phyloP scores from a whole-genome alignment of 2,888 invertebrate species.

The Euplexia lucipara region DNA sequence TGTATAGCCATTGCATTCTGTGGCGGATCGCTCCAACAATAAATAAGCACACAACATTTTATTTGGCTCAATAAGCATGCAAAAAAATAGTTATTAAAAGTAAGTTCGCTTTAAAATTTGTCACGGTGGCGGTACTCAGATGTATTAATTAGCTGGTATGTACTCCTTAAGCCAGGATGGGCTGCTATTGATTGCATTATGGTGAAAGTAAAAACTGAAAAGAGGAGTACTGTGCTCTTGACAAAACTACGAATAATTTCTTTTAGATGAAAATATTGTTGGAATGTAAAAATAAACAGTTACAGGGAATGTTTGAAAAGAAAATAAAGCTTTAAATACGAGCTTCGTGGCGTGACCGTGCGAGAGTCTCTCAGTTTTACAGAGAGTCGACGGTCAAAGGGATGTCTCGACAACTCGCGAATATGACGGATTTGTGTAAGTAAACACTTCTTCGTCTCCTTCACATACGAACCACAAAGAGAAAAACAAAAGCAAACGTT shows the following conservation, averaged over 20 bases:
- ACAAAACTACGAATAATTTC: background rate
- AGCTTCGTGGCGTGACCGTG: background rate
- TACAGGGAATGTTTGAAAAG: background rate
- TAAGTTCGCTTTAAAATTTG: too few relatives aligned
- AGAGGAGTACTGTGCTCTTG: too few relatives aligned
- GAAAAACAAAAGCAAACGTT: conserved; percentile 22
- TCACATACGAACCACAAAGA: conserved; percentile 4
- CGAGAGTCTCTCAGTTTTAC: conserved; percentile 28
- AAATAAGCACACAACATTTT: too few relatives aligned
- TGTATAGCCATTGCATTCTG: too few relatives aligned
- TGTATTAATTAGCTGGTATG: too few relatives aligned
- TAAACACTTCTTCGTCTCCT: conserved; percentile 22
- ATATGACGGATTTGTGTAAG: conserved; percentile 20
- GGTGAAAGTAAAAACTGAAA: too few relatives aligned
- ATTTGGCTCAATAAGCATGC: too few relatives aligned
- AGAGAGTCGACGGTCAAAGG: conserved; percentile 43
- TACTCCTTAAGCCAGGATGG: too few relatives aligned
- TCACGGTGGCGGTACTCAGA: too few relatives aligned
- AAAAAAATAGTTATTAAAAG: too few relatives aligned
- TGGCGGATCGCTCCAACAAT: too few relatives aligned
- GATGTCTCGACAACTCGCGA: conserved; percentile 16
- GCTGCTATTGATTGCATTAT: too few relatives aligned
- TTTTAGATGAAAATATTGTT: background rate
- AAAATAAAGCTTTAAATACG: conserved; percentile 9
- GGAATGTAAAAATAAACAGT: background rate